Evolutionary conservation across 2,113 vertebrate genomes (phyloP).

Genomic region (Philantomba maxwellii): DNA sequence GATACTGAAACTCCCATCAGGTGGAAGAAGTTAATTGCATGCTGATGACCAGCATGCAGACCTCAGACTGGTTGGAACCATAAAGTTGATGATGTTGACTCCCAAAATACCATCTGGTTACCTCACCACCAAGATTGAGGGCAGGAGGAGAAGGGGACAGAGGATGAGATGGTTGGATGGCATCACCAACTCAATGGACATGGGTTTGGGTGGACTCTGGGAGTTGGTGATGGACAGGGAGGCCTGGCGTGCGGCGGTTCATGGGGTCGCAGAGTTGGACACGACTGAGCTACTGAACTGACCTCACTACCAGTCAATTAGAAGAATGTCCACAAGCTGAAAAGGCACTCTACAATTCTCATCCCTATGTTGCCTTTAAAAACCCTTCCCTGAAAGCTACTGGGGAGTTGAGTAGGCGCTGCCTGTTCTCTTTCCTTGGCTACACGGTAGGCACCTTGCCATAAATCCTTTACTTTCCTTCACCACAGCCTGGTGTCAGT

Average conservation of each 20-base stretch:
- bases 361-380: not conserved
- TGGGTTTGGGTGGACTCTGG: not conserved
- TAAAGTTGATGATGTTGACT: not conserved
- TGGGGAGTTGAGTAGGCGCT: not conserved
- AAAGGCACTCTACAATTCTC: not conserved
- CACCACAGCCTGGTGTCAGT: too few species aligned
- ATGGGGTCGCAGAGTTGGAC: not conserved
- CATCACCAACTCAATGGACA: not conserved
- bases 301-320: not conserved
- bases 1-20: not conserved
- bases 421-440: not conserved
- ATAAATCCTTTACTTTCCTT: not conserved
- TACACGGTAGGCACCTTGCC: not conserved
- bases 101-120: not conserved
- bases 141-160: not conserved
- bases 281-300: not conserved
- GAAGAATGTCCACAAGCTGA: not conserved
- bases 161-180: not conserved
- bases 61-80: not conserved
- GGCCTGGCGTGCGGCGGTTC: rapidly evolving
- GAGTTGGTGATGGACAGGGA: not conserved
- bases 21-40: not conserved
- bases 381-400: not conserved
- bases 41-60: not conserved
- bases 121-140: not conserved